Conservation (phyloP, 1,140 invertebrate genomes). For the Hesperophylax magnus region DNA sequence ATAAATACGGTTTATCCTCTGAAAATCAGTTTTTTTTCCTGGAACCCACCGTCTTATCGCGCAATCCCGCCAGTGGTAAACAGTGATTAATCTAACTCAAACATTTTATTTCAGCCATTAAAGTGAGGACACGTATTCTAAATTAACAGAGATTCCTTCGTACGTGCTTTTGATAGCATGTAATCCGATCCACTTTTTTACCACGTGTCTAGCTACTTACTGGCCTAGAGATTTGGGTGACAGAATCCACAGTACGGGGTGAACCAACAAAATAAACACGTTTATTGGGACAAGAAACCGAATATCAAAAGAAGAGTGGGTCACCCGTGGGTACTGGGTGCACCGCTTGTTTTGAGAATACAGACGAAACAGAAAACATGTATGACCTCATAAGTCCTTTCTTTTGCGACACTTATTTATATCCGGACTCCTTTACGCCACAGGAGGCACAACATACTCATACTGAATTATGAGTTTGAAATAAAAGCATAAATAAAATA, state of each 20-base stretch:
- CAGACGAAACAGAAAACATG: neutral
- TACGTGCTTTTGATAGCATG: neutral
- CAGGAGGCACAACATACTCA: no score
- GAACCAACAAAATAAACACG: no score
- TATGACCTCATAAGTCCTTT: slow-evolving; percentile 7
- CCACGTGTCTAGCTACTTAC: neutral
- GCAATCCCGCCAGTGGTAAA: neutral
- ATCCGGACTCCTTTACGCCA: neutral
- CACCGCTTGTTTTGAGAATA: neutral
- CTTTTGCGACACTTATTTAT: neutral
- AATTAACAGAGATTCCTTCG: neutral
- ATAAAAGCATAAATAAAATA: no score
- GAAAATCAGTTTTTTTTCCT: neutral
- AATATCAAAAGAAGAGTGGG: no score
- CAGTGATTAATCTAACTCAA: neutral
- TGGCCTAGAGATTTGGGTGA: neutral
- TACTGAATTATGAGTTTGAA: no score
- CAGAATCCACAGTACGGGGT: no score
- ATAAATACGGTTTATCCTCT: neutral
- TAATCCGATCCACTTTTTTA: neutral
- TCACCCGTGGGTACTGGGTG: neutral
- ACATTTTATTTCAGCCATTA: slow-evolving; percentile 1
- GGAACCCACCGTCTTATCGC: neutral
- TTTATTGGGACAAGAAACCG: no score
- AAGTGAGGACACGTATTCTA: neutral